These are phyloP conservation scores for Gila robusta DNA, from an alignment of 2,797 vertebrate genomes.

Conservation along the genomic window DNA sequence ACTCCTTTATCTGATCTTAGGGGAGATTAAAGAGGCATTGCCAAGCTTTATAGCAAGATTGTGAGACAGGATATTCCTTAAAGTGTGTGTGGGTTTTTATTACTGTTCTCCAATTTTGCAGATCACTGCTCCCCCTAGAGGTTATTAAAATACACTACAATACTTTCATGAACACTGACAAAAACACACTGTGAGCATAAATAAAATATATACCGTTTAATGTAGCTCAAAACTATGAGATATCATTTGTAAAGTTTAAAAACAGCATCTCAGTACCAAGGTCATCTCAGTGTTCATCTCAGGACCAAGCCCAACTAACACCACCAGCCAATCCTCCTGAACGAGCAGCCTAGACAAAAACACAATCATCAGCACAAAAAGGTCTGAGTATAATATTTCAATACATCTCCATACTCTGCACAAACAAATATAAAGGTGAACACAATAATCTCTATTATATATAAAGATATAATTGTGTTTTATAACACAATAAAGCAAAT, in stretches of 20 bases:
- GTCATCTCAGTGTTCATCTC: slow-evolving; percentile 56
- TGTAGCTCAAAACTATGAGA: background rate
- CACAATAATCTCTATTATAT: background rate
- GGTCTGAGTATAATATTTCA: slow-evolving; percentile 69
- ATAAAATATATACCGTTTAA: background rate
- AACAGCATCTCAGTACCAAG: too few species aligned
- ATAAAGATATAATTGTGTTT: background rate
- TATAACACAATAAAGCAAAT: background rate
- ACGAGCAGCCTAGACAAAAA: slow-evolving; percentile 82
- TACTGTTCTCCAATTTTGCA: background rate
- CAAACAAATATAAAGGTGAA: background rate
- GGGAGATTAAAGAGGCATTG: background rate
- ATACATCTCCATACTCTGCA: background rate
- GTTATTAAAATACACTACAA: background rate
- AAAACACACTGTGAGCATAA: background rate
- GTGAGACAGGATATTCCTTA: background rate
- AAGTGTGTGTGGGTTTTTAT: background rate
- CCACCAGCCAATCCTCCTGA: slow-evolving; percentile 88
- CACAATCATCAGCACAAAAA: slow-evolving; percentile 55
- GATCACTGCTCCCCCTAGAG: slow-evolving; percentile 18
- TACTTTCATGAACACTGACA: background rate
- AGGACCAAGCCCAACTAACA: slow-evolving; percentile 88
- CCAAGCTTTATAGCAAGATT: background rate
- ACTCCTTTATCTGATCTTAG: slow-evolving; percentile 9
- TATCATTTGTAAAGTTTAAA: too few species aligned